Conservation (phyloP, 1,140 invertebrate species). For the Drosophila seguyi region DNA sequence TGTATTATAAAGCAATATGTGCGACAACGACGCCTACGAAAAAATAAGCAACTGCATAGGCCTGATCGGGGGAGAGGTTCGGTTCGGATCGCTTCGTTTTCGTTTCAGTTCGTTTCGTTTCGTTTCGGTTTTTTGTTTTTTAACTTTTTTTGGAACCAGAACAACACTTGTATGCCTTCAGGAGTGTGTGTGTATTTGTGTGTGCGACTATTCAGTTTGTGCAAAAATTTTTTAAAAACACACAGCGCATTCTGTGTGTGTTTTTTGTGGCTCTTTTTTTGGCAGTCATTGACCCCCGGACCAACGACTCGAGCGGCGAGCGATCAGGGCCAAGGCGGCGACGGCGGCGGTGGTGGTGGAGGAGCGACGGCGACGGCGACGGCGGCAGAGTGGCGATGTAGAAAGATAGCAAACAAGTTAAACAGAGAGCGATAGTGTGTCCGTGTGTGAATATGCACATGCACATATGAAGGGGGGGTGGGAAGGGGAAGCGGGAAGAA, state of each 20-base stretch:
- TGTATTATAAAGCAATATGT: conserved; percentile 7
- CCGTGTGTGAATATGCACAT: conserved; percentile 16
- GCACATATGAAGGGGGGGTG: conserved; percentile 9
- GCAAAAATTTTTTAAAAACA: conserved; percentile 48
- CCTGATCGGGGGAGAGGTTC: conserved; percentile 1
- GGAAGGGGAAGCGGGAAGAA: not conserved
- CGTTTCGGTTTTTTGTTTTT: not conserved
- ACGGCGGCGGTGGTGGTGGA: not conserved
- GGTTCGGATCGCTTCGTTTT: not conserved
- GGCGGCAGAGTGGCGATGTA: conserved; percentile 51
- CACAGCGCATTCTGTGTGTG: conserved; percentile 30
- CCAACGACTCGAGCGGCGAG: conserved; percentile 45
- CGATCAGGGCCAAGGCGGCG: conserved; percentile 61
- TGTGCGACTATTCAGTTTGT: conserved; percentile 75
- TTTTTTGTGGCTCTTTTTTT: conserved; percentile 44
- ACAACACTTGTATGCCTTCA: conserved; percentile 70
- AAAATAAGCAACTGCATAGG: conserved; percentile 77
- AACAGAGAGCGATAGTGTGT: conserved; percentile 71
- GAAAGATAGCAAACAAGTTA: conserved; percentile 83
- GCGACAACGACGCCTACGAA: conserved; percentile 67
- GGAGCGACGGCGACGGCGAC: conserved; percentile 15
- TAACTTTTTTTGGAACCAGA: conserved; percentile 39
- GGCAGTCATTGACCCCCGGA: conserved; percentile 78
- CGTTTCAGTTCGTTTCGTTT: not conserved
- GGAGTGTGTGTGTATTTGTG: conserved; percentile 25